Percentiles rank a stretch among this genome's conserved stretches.
Conservation (phyloP, 2,113 vertebrate genomes). For the Microcebus jonahi region DNA sequence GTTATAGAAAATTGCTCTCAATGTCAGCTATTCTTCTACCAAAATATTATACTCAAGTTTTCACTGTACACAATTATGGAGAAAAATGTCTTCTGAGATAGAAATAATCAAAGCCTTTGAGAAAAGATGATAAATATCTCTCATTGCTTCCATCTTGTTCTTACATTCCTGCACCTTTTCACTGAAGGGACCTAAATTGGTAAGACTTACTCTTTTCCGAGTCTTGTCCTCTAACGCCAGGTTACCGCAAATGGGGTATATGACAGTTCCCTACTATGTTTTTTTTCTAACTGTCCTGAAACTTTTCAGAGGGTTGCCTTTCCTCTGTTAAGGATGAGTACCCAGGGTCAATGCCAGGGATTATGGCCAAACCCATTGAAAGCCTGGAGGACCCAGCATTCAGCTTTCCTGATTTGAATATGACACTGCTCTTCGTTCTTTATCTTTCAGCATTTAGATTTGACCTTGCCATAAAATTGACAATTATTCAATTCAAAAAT, state of each 20-base stretch:
- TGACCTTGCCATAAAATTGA: neutral
- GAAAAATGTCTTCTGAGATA: neutral
- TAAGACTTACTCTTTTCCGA: neutral
- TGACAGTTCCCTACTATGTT: neutral
- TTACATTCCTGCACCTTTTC: neutral
- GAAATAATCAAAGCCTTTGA: neutral
- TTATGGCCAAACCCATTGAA: neutral
- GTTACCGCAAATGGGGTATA: neutral
- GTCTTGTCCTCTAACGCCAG: neutral
- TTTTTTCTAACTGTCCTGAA: neutral
- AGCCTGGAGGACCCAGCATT: neutral
- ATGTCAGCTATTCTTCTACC: neutral
- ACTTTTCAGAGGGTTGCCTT: neutral
- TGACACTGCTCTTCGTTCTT: neutral
- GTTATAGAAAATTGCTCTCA: neutral
- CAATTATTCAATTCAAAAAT: neutral
- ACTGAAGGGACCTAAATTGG: neutral
- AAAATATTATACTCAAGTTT: neutral
- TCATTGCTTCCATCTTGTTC: neutral
- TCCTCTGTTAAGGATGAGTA: neutral
- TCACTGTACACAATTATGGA: neutral
- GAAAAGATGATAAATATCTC: neutral
- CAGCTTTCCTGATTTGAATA: neutral
- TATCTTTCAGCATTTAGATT: neutral
- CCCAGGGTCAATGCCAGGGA: neutral